Evolutionary conservation across 2,797 vertebrate species (phyloP).

Genomic region (Oreochromis grahami): DNA sequence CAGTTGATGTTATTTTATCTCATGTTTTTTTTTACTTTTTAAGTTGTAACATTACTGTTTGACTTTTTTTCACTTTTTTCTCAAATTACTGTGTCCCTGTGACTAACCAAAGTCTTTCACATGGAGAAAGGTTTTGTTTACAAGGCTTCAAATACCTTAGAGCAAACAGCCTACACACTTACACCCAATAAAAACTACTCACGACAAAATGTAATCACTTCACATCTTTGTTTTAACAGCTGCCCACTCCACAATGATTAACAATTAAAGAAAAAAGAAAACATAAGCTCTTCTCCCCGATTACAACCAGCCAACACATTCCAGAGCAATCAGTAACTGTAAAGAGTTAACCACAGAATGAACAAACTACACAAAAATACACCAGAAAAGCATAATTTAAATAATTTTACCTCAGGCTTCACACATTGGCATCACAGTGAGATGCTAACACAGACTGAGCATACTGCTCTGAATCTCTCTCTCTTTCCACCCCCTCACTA

Average conservation of each 20-base stretch:
- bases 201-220: constrained; percentile 13
- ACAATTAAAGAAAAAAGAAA: neutral
- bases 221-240: constrained; percentile 18
- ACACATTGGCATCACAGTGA: constrained; percentile 36
- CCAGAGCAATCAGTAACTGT: constrained; percentile 22
- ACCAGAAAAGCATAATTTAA: constrained; percentile 21
- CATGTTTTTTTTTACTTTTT: neutral
- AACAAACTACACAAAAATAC: neutral
- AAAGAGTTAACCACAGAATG: neutral
- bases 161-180: constrained; percentile 20
- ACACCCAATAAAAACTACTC: constrained; percentile 1
- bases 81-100: neutral
- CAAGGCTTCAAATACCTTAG: constrained; percentile 22
- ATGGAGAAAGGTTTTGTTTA: neutral
- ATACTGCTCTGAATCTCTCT: constrained; percentile 17
- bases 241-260: constrained; percentile 33
- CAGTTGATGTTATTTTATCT: neutral
- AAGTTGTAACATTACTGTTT: neutral
- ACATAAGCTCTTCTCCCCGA: neutral
- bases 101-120: neutral
- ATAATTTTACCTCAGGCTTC: constrained; percentile 56
- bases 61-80: neutral
- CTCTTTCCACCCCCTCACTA: constrained; percentile 52
- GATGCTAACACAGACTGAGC: constrained; percentile 44
- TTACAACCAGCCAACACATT: constrained; percentile 45